Percentiles rank a stretch among this genome's conserved stretches.
Evolutionary conservation across 2,888 invertebrate species (phyloP).

Genomic region (Spicauda simplicius): DNA sequence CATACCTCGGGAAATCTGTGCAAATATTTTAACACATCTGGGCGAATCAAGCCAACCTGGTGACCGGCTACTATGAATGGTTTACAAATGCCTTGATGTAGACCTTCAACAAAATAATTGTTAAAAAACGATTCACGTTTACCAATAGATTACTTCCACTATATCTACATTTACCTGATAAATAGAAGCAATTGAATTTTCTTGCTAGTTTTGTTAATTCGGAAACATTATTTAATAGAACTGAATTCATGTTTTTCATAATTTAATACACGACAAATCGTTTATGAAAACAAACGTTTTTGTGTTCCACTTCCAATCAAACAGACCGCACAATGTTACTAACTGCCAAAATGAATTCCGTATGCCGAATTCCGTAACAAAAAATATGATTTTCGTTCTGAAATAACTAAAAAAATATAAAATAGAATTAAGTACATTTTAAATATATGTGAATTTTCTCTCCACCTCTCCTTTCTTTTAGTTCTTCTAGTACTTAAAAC

Average conservation of each 20-base stretch:
- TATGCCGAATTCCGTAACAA: neutral
- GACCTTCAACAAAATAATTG: constrained; percentile 81
- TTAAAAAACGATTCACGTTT: constrained; percentile 29
- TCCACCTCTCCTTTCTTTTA: too few species aligned
- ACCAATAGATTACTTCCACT: neutral
- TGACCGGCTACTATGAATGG: constrained; percentile 95
- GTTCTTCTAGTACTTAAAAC: too few species aligned
- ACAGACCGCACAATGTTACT: constrained; percentile 50
- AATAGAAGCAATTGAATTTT: constrained; percentile 95
- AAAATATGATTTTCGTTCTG: too few species aligned
- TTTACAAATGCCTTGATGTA: constrained; percentile 91
- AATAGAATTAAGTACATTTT: too few species aligned
- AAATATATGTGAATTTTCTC: too few species aligned
- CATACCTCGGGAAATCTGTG: constrained; percentile 92
- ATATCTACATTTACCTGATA: constrained; percentile 86
- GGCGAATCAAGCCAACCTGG: constrained; percentile 94
- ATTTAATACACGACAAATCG: constrained; percentile 45
- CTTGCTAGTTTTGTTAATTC: constrained; percentile 91
- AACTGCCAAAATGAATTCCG: neutral
- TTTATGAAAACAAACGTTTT: constrained; percentile 17
- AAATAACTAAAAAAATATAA: too few species aligned
- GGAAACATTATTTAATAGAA: constrained; percentile 72
- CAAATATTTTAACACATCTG: constrained; percentile 93
- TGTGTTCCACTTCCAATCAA: neutral
- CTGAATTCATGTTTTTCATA: constrained; percentile 81